phyloP scores from a whole-genome alignment of 2,113 vertebrate genomes.

The Podiceps cristatus region DNA sequence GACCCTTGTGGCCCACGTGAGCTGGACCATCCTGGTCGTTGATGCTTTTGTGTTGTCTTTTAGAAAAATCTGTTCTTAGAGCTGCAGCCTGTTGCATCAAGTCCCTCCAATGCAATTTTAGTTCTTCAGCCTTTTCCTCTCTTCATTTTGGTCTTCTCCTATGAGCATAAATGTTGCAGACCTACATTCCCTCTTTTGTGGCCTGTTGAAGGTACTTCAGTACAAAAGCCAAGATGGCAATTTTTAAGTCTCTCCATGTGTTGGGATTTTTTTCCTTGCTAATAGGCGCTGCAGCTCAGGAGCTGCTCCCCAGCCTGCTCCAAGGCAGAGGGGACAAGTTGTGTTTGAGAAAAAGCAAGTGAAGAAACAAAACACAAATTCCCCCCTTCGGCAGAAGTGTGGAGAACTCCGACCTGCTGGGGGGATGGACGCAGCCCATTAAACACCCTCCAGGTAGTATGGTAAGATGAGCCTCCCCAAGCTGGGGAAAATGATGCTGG shows the following conservation, averaged over 20 bases:
- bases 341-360: not conserved
- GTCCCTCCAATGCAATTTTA: not conserved
- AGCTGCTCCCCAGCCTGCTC: not conserved
- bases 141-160: not conserved
- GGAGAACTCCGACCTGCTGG: not conserved
- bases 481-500: not conserved
- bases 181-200: not conserved
- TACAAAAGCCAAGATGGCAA: not conserved
- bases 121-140: not conserved
- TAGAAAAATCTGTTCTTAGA: not conserved
- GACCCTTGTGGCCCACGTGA: not conserved
- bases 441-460: slow-evolving; percentile 3
- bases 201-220: not conserved
- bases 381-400: not conserved
- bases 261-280: not conserved
- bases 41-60: not conserved
- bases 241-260: not conserved
- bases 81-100: not conserved
- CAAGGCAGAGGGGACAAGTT: not conserved
- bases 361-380: not conserved
- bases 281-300: not conserved
- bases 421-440: not conserved
- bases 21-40: not conserved
- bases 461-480: slow-evolving; percentile 3
- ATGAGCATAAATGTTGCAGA: not conserved